Base-by-base conservation (phyloP, 2,797 vertebrate species). In the Ispidina lecontei region DNA sequence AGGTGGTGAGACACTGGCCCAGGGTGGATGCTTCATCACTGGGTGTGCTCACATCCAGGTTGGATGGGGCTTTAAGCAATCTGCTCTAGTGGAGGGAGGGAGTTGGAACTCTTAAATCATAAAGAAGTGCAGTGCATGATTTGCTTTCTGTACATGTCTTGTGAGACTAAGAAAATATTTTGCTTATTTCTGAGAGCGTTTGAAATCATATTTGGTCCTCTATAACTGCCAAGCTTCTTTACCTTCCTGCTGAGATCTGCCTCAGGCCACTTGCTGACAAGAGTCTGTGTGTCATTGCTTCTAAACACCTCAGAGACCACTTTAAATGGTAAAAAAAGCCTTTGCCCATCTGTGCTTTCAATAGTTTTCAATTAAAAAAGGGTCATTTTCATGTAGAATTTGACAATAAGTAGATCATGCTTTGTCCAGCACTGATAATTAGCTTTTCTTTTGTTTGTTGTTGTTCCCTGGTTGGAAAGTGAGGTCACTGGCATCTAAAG, bases 251-350 rank as follows among this genome's bases (percentile, higher is more conserved):
- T 72, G 73, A 89, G 76, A 83, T 81, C 13, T 82, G 80, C 91
- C 83, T 90, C 67, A 90, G 58, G 90, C 64, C 67, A 84, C 95
- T 94, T 94, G 80, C 83, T 93, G 78, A 81, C 84, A 95, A 75
- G 79, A 3, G 17, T 76, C 80, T 56, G 23, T 77, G 41, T 81
- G 92, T 84, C 91, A 72, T 79, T 95, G 33, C 29, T 78, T 83
- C 68, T 83, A 60, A 94, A 90, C 70, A 94, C 43, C 47, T 79
- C 83, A 84, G 77, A 91, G 62, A 84, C 14, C 12, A 70, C 67
- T 95, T 93, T 37, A 83, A 73, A 90, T 88, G 84, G 59, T 92
- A 74, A 86, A 95, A 84, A 84, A 84, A 26, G 0, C 6, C 25
- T 65, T 84, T 43, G 31, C 6, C n/a, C 60, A 75, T 58, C 80